A percentile compares a stretch with the other conserved stretches of the same genome.
Conservation (phyloP, 2,113 vertebrate species). For the Meleagris gallopavo region DNA sequence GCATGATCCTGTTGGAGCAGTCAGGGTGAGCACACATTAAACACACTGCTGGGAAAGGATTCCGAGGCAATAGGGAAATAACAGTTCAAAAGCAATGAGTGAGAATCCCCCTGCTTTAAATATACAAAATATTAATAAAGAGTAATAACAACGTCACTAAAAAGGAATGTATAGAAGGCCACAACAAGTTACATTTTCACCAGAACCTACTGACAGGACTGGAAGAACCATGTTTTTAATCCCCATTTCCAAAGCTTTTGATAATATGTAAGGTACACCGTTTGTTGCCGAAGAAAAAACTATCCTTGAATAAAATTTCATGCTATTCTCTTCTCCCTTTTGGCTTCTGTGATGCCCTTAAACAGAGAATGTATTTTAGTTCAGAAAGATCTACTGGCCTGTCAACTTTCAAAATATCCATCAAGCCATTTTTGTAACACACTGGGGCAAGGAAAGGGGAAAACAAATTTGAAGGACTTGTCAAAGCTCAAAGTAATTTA, state of each 20-base stretch:
- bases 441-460: neutral
- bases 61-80: neutral
- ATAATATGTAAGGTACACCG: neutral
- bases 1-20: neutral
- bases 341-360: neutral
- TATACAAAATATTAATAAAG: neutral
- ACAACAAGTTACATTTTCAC: neutral
- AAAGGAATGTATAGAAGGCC: neutral
- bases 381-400: conserved; percentile 41
- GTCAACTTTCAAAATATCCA: conserved; percentile 45
- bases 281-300: neutral
- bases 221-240: neutral
- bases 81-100: neutral
- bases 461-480: conserved; percentile 61
- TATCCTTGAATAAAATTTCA: neutral
- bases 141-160: neutral
- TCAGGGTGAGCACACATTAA: neutral
- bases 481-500: conserved; percentile 57
- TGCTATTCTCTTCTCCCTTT: neutral
- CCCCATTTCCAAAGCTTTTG: neutral
- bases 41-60: neutral
- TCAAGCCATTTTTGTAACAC: conserved; percentile 50
- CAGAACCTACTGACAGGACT: neutral
- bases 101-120: neutral
- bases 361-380: neutral